A percentile compares a stretch with the other conserved stretches of the same genome.
Conservation (phyloP, 1,140 invertebrate species). For the Medauroidea extradentata region DNA sequence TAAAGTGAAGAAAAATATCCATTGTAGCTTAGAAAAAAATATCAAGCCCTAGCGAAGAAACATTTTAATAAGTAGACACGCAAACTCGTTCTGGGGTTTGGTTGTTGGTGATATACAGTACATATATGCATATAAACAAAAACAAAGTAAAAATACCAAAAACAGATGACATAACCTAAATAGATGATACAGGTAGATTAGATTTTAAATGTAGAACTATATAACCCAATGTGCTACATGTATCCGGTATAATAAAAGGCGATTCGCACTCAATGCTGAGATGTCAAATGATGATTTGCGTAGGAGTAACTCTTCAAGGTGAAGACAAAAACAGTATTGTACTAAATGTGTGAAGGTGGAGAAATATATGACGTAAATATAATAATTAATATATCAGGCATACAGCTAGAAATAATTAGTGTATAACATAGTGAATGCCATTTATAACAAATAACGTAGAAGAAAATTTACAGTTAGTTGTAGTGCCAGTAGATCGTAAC, state of each 20-base stretch:
- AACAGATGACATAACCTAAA: constrained; percentile 9
- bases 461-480: no score
- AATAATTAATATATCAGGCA: no score
- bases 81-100: neutral
- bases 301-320: no score
- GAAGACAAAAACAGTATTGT: no score
- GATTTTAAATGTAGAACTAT: constrained; percentile 16
- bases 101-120: constrained; percentile 13
- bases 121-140: constrained; percentile 7
- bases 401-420: no score
- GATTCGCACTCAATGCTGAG: constrained; percentile 3
- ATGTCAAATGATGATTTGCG: neutral
- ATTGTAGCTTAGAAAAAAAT: constrained; percentile 11
- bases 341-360: no score
- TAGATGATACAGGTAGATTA: constrained; percentile 7
- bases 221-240: constrained; percentile 15
- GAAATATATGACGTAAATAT: no score
- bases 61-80: neutral
- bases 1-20: constrained; percentile 1
- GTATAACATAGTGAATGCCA: no score
- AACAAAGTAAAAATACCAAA: constrained; percentile 13
- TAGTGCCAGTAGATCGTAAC: no score
- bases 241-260: constrained; percentile 1
- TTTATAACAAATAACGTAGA: no score
- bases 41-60: constrained; percentile 7